Percentiles rank a stretch among this genome's conserved stretches.
phyloP scores from a whole-genome alignment of 2,797 vertebrate genomes.

The Scleropages formosus region DNA sequence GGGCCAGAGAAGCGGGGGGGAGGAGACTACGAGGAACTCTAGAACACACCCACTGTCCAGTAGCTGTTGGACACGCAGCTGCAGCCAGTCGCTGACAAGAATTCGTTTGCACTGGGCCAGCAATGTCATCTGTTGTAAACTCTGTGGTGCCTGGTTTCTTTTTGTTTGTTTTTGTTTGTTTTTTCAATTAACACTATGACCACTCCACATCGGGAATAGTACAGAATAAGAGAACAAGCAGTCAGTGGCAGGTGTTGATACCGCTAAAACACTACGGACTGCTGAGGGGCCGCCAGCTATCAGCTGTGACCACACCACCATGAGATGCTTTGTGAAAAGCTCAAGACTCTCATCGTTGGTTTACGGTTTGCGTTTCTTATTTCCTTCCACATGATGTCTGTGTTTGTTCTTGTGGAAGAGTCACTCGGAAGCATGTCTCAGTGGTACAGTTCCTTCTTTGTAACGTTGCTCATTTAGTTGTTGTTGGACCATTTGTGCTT shows the following conservation, averaged over 20 bases:
- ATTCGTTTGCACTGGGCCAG: neutral
- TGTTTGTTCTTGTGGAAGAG: too few relatives aligned
- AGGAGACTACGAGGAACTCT: constrained; percentile 94
- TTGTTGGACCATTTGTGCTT: neutral
- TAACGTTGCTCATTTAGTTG: neutral
- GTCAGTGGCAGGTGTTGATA: too few relatives aligned
- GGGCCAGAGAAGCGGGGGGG: constrained; percentile 67
- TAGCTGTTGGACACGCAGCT: neutral
- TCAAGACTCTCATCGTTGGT: neutral
- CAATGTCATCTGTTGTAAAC: neutral
- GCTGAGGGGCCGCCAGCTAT: neutral
- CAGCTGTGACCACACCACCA: neutral
- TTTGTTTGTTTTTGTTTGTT: too few relatives aligned
- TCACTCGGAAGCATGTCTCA: too few relatives aligned
- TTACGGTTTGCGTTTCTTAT: neutral
- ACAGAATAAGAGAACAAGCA: too few relatives aligned
- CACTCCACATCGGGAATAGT: too few relatives aligned
- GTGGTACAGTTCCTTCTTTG: neutral
- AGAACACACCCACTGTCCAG: constrained; percentile 43
- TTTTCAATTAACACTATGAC: neutral
- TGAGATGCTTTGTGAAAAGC: neutral
- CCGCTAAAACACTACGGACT: too few relatives aligned
- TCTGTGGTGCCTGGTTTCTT: constrained; percentile 9
- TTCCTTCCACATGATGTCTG: neutral
- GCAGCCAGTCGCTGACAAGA: neutral